Conservation (phyloP, 2,888 invertebrate species). For the Lepeophtheirus nordmannii region DNA sequence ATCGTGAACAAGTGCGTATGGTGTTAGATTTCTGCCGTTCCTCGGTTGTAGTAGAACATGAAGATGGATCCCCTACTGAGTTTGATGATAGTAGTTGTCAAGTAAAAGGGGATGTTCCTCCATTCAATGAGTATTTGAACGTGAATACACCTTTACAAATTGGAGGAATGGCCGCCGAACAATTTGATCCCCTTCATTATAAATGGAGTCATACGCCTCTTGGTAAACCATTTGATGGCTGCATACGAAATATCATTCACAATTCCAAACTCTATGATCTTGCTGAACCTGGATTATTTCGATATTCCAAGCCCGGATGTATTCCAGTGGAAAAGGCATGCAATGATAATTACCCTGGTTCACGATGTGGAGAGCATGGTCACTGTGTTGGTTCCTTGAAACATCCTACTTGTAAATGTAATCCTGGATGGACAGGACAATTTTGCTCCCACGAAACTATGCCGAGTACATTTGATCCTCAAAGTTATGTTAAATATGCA, state of each 20-base stretch:
- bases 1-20: slow-evolving; percentile 74
- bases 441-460: slow-evolving; percentile 68
- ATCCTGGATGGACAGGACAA: slow-evolving; percentile 66
- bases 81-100: slow-evolving; percentile 81
- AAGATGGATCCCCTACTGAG: slow-evolving; percentile 71
- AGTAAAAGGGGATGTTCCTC: slow-evolving; percentile 72
- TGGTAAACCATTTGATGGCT: slow-evolving; percentile 83
- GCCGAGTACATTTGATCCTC: slow-evolving; percentile 77
- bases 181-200: slow-evolving; percentile 71
- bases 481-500: slow-evolving; percentile 92
- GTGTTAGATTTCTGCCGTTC: slow-evolving; percentile 84
- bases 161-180: slow-evolving; percentile 77
- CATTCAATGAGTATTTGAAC: slow-evolving; percentile 87
- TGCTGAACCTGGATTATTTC: slow-evolving; percentile 72
- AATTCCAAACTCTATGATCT: slow-evolving; percentile 75
- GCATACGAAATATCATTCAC: slow-evolving; percentile 84
- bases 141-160: slow-evolving; percentile 88
- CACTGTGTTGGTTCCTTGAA: slow-evolving; percentile 70
- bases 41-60: slow-evolving; percentile 70
- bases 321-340: slow-evolving; percentile 84
- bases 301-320: slow-evolving; percentile 71
- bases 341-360: slow-evolving; percentile 58
- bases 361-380: slow-evolving; percentile 72
- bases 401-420: slow-evolving; percentile 65
- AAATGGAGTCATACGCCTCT: slow-evolving; percentile 81